Conservation (phyloP, 2,113 vertebrate species). For the Herpetotheres cachinnans region DNA sequence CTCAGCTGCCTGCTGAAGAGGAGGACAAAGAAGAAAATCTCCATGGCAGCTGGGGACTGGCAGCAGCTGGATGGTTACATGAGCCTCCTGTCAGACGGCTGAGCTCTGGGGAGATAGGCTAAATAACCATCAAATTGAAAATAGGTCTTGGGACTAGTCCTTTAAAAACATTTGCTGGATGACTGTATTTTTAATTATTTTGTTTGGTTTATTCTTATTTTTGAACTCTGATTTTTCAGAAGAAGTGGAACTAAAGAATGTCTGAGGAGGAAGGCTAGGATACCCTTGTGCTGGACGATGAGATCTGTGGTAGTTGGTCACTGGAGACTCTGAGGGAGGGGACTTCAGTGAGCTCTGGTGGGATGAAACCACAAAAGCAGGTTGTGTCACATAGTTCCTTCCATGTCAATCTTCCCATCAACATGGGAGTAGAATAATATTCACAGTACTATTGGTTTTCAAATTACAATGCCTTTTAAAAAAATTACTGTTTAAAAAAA, state of each 20-base stretch:
- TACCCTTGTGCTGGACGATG: not conserved
- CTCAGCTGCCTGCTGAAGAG: not conserved
- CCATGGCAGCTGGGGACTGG: not conserved
- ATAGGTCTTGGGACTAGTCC: not conserved
- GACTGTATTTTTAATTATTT: not conserved
- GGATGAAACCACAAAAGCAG: not conserved
- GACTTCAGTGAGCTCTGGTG: not conserved
- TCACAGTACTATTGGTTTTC: not conserved
- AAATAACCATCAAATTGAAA: not conserved
- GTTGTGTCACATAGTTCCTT: not conserved
- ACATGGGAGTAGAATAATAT: not conserved
- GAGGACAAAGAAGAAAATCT: not conserved
- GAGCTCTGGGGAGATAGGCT: not conserved
- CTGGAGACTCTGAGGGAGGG: not conserved
- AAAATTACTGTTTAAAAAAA: not conserved
- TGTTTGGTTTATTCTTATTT: not conserved
- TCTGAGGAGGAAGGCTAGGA: not conserved
- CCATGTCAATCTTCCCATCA: not conserved
- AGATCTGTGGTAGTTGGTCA: not conserved
- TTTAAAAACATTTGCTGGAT: not conserved
- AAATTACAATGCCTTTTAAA: not conserved
- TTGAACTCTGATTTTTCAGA: not conserved
- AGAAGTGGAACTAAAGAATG: not conserved
- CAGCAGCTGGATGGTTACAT: slow-evolving; percentile 9
- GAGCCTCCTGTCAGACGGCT: not conserved